Percentiles rank a stretch among this genome's conserved stretches.
Conservation (phyloP, 2,113 vertebrate species). For the Dromiciops gliroides region DNA sequence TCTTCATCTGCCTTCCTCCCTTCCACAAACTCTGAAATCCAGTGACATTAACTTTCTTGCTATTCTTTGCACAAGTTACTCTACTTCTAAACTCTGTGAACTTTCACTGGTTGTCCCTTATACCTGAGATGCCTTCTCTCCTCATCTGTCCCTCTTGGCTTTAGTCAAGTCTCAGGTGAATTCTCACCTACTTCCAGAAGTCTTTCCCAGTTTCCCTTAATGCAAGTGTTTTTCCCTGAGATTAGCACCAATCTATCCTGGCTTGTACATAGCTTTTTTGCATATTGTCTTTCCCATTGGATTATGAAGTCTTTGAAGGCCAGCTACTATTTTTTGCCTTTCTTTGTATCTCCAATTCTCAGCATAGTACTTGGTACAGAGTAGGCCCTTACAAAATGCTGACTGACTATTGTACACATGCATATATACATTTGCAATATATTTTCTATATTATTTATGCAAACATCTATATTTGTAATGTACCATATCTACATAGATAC, state of each 20-base stretch:
- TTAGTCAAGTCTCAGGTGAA: background rate
- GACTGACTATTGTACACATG: background rate
- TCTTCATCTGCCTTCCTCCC: background rate
- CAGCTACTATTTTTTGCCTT: background rate
- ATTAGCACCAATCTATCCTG: background rate
- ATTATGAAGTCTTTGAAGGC: background rate
- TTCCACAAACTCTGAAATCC: background rate
- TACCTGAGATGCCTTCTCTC: background rate
- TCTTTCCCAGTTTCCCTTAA: background rate
- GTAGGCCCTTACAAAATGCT: background rate
- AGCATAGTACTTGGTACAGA: background rate
- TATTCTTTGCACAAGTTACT: background rate
- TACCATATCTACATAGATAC: background rate
- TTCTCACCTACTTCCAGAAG: background rate
- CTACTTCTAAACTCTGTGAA: background rate
- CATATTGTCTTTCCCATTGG: background rate
- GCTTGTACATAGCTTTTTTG: background rate
- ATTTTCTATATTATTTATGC: background rate
- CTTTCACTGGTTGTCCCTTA: background rate
- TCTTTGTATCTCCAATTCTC: background rate
- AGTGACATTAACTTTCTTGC: background rate
- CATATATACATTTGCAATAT: background rate
- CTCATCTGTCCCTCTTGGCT: background rate
- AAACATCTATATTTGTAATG: background rate
- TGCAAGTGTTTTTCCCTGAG: background rate